Percentiles rank a stretch among this genome's conserved stretches.
Conservation (phyloP, 2,888 invertebrate genomes). For the Mechanitis messenoides region DNA sequence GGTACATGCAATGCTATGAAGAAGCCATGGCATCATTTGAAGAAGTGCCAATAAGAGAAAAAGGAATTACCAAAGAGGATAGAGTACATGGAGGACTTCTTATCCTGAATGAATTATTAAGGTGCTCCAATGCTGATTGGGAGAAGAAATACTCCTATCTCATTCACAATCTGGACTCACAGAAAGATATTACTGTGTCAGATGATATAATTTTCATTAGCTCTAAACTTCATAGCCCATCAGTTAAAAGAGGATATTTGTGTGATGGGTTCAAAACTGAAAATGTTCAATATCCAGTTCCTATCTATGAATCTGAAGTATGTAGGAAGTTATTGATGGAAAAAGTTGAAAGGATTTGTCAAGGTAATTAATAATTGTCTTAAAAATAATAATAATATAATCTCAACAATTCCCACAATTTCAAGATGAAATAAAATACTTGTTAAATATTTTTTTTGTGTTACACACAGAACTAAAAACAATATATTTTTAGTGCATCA, state of each 20-base stretch:
- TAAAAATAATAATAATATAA: background rate
- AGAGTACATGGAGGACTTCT: slow-evolving; percentile 94
- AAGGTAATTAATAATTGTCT: slow-evolving; percentile 46
- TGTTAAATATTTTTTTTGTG: too few relatives aligned
- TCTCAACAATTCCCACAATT: too few relatives aligned
- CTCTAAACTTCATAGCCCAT: slow-evolving; percentile 77
- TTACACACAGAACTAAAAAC: too few relatives aligned
- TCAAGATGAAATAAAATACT: too few relatives aligned
- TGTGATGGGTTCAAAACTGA: slow-evolving; percentile 71
- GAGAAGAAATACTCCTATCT: slow-evolving; percentile 86
- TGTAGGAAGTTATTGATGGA: slow-evolving; percentile 89
- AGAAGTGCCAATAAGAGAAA: slow-evolving; percentile 80
- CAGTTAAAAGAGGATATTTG: slow-evolving; percentile 72
- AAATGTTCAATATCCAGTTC: slow-evolving; percentile 72
- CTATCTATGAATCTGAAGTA: slow-evolving; percentile 89
- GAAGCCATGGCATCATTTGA: slow-evolving; percentile 90
- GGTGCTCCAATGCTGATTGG: slow-evolving; percentile 93
- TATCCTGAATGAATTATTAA: slow-evolving; percentile 93
- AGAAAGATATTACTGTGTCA: slow-evolving; percentile 64
- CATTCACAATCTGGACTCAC: slow-evolving; percentile 76
- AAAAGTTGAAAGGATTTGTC: slow-evolving; percentile 88
- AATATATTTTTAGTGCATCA: too few relatives aligned
- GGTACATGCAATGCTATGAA: slow-evolving; percentile 96
- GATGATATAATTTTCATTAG: slow-evolving; percentile 78
- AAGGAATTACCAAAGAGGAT: slow-evolving; percentile 90